Percentiles rank a stretch among this genome's conserved stretches.
phyloP scores from a whole-genome alignment of 2,797 vertebrate genomes.

The Galagoides demidoff region DNA sequence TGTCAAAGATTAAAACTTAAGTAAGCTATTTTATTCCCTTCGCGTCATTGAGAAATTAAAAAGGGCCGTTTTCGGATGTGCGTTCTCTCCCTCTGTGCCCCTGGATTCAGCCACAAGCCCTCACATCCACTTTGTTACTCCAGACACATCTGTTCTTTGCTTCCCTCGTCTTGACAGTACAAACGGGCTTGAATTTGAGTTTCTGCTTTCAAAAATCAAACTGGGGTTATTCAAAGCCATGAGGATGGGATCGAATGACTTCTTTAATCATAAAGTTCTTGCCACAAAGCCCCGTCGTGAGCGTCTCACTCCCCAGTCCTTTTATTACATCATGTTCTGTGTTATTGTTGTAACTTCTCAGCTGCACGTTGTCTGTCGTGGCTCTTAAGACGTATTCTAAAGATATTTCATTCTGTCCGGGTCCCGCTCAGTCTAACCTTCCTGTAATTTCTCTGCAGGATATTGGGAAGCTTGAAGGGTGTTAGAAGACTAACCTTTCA shows the following conservation, averaged over 20 bases:
- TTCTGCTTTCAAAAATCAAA: slow-evolving; percentile 60
- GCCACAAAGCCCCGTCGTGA: slow-evolving; percentile 31
- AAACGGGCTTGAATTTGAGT: slow-evolving; percentile 23
- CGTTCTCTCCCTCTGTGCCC: rapidly evolving
- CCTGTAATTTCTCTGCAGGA: slow-evolving; percentile 73
- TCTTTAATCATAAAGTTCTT: slow-evolving; percentile 58
- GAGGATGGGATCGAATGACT: slow-evolving; percentile 58
- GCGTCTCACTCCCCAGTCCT: neutral
- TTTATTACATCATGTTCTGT: slow-evolving; percentile 21
- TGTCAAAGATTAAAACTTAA: neutral
- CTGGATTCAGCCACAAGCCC: rapidly evolving
- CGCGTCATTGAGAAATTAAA: neutral
- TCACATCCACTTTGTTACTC: rapidly evolving
- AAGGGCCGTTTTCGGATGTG: neutral
- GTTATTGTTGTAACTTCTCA: slow-evolving; percentile 58
- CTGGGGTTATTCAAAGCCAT: slow-evolving; percentile 17
- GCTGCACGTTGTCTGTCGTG: slow-evolving; percentile 37
- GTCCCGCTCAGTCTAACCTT: neutral
- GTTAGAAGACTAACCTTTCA: slow-evolving; percentile 61
- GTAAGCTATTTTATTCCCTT: no score
- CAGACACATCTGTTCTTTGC: neutral
- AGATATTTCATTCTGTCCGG: slow-evolving; percentile 51
- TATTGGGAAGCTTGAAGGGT: slow-evolving; percentile 70
- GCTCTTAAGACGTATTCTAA: slow-evolving; percentile 43
- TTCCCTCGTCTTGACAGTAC: neutral